phyloP scores from a whole-genome alignment of 2,888 invertebrate genomes.

The Dryobota labecula region DNA sequence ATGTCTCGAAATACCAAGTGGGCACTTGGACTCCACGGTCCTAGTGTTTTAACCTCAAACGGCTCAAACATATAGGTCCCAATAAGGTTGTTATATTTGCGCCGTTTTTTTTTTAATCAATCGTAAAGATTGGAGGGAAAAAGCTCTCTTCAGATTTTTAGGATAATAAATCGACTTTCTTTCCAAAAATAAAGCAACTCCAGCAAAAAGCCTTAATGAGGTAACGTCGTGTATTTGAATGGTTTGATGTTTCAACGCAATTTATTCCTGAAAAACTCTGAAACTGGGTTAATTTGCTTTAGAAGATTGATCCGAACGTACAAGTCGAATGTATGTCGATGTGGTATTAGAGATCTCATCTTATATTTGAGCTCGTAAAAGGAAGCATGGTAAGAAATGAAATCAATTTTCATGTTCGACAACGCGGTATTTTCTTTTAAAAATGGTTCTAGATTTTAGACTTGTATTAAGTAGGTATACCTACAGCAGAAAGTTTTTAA shows the following conservation, averaged over 20 bases:
- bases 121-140: too few relatives aligned
- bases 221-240: slow-evolving; percentile 2
- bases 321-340: background rate
- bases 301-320: slow-evolving; percentile 9
- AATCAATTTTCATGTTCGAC: background rate
- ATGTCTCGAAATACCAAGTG: too few relatives aligned
- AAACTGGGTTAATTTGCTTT: slow-evolving; percentile 46
- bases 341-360: background rate
- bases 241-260: slow-evolving; percentile 31
- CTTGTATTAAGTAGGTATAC: too few relatives aligned
- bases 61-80: too few relatives aligned
- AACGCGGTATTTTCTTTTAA: background rate
- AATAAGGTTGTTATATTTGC: too few relatives aligned
- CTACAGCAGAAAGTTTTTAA: too few relatives aligned
- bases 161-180: slow-evolving; percentile 16
- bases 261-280: slow-evolving; percentile 13
- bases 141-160: background rate
- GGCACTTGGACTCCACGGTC: too few relatives aligned
- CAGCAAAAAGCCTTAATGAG: slow-evolving; percentile 31
- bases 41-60: too few relatives aligned
- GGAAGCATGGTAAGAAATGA: background rate
- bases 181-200: slow-evolving; percentile 8
- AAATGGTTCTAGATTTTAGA: background rate
- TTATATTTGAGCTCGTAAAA: background rate
- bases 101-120: too few relatives aligned